phyloP scores from a whole-genome alignment of 2,888 invertebrate species.

The Temnothorax unifasciatus region DNA sequence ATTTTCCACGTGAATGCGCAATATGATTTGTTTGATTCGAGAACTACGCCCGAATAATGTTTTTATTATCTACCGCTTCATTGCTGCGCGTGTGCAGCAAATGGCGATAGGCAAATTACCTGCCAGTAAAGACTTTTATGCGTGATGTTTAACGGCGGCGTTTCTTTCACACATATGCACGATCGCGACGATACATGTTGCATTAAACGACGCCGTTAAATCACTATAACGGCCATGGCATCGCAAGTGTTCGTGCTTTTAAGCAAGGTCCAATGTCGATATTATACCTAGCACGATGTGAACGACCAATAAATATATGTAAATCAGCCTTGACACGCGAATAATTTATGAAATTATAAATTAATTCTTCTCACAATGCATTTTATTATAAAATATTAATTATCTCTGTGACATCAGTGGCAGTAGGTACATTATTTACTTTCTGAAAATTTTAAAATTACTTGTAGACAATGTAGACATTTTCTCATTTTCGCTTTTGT shows the following conservation, averaged over 20 bases:
- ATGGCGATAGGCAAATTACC: constrained; percentile 41
- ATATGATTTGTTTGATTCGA: constrained; percentile 20
- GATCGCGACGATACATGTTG: constrained; percentile 25
- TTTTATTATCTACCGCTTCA: constrained; percentile 41
- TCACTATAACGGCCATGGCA: constrained; percentile 35
- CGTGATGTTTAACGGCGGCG: constrained; percentile 29
- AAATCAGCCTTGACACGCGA: constrained; percentile 12
- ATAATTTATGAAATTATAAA: constrained; percentile 12
- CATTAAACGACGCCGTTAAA: constrained; percentile 45
- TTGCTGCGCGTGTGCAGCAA: constrained; percentile 19
- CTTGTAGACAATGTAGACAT: too few species aligned
- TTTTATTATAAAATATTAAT: constrained; percentile 16
- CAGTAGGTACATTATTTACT: background rate
- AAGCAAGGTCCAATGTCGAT: constrained; percentile 44
- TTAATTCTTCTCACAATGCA: background rate
- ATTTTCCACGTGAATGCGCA: background rate
- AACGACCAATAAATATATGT: constrained; percentile 38
- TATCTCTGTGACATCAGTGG: background rate
- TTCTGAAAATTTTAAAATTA: background rate
- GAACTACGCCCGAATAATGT: constrained; percentile 38
- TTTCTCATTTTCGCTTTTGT: background rate
- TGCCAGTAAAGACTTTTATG: constrained; percentile 46
- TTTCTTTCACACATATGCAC: constrained; percentile 29
- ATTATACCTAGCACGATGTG: background rate
- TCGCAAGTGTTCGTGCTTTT: constrained; percentile 22